Evolutionary conservation across 1,140 invertebrate genomes (phyloP).

Genomic region (Macrobrachium nipponense): DNA sequence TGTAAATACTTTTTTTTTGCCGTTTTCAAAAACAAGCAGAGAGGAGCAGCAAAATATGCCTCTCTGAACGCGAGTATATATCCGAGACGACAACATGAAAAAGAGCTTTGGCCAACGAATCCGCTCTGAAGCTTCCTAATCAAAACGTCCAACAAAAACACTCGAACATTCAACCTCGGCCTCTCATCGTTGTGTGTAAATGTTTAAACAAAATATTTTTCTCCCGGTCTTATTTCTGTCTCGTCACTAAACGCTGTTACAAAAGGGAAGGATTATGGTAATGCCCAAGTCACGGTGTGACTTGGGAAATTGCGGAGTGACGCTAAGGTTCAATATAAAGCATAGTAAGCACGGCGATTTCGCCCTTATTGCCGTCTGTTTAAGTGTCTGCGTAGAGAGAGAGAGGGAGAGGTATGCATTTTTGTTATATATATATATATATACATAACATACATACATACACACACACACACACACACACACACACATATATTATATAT

Average conservation of each 20-base stretch:
- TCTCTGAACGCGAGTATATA: no score
- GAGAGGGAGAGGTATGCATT: background rate
- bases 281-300: slow-evolving; percentile 39
- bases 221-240: slow-evolving; percentile 52
- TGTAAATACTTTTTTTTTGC: no score
- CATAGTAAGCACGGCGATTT: background rate
- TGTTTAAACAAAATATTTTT: slow-evolving; percentile 60
- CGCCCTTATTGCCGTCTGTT: background rate
- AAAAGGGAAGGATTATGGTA: slow-evolving; percentile 53
- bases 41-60: no score
- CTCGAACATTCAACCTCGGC: slow-evolving; percentile 7
- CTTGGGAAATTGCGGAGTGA: background rate
- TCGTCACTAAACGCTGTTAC: slow-evolving; percentile 58
- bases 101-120: slow-evolving; percentile 3
- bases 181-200: slow-evolving; percentile 54
- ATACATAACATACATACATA: background rate
- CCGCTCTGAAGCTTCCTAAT: slow-evolving; percentile 35
- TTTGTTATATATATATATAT: background rate
- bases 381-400: background rate
- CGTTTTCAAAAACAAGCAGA: no score
- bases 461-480: background rate
- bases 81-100: background rate
- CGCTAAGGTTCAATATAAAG: background rate
- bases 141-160: slow-evolving; percentile 43
- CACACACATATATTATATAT: background rate